A percentile compares a stretch with the other conserved stretches of the same genome.
phyloP scores from a whole-genome alignment of 1,140 invertebrate genomes.

The Diprion similis region DNA sequence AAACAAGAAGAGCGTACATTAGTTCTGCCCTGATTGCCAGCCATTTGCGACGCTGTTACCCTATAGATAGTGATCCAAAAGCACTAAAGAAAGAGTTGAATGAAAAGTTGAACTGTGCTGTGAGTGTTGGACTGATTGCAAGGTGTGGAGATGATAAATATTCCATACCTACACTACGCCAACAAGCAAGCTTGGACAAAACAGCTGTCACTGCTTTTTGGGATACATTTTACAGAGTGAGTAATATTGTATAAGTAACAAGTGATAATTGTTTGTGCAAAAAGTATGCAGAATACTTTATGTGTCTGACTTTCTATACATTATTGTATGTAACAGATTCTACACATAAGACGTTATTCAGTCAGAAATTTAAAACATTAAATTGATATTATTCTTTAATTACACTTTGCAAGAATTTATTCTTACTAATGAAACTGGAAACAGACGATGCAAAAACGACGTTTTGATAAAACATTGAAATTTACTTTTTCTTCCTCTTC shows the following conservation, averaged over 20 bases:
- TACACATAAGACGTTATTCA: no score
- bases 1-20: slow-evolving; percentile 32
- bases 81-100: slow-evolving; percentile 34
- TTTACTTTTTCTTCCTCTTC: no score
- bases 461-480: no score
- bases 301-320: no score
- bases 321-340: no score
- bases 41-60: slow-evolving; percentile 35
- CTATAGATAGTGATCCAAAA: slow-evolving; percentile 30
- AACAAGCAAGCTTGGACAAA: slow-evolving; percentile 34
- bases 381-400: no score
- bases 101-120: slow-evolving; percentile 39
- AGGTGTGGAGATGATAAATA: slow-evolving; percentile 37
- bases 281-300: no score
- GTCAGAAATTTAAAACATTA: no score
- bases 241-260: neutral
- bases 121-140: slow-evolving; percentile 36
- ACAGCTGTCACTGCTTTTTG: slow-evolving; percentile 38
- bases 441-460: no score
- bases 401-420: no score
- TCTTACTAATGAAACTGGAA: no score
- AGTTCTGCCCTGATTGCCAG: slow-evolving; percentile 31
- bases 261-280: no score
- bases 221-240: slow-evolving; percentile 38
- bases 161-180: slow-evolving; percentile 37